A percentile compares a stretch with the other conserved stretches of the same genome.
These are phyloP conservation scores for Agrotis exclamationis DNA, from an alignment of 2,888 invertebrate genomes.

Conservation along the genomic window DNA sequence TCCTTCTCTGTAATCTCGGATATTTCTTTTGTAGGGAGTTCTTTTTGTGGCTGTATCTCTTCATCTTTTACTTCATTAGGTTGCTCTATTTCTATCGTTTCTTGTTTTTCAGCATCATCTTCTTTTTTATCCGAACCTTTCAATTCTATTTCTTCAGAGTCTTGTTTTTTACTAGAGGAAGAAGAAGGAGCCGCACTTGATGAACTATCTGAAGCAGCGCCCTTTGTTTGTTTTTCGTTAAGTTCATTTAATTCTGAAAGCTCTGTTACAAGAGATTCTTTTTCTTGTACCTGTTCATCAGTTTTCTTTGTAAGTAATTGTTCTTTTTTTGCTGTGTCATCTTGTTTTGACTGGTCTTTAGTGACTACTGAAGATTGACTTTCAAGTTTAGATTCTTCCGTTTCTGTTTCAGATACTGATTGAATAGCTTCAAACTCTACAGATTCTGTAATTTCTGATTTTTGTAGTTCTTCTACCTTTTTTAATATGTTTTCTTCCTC, in stretches of 20 bases:
- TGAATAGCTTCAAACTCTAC: neutral
- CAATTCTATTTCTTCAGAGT: neutral
- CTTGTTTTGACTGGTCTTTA: neutral
- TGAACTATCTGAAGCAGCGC: neutral
- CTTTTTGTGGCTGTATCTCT: neutral
- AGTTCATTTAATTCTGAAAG: neutral
- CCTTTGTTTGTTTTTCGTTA: neutral
- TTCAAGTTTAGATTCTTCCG: neutral
- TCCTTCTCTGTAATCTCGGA: neutral
- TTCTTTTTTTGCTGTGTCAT: neutral
- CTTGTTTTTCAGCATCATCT: constrained; percentile 4
- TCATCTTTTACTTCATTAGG: neutral
- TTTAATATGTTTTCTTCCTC: neutral
- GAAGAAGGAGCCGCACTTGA: neutral
- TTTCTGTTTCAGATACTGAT: neutral
- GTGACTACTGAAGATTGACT: neutral
- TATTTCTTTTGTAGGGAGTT: neutral
- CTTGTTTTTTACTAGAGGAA: constrained; percentile 4
- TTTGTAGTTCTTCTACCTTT: neutral
- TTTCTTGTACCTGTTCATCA: neutral
- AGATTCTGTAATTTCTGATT: neutral
- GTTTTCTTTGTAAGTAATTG: neutral
- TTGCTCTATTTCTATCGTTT: neutral
- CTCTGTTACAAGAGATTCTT: neutral
- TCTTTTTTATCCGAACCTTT: neutral